Conservation (phyloP, 2,888 invertebrate species). For the Nipponacmea schrenckii region DNA sequence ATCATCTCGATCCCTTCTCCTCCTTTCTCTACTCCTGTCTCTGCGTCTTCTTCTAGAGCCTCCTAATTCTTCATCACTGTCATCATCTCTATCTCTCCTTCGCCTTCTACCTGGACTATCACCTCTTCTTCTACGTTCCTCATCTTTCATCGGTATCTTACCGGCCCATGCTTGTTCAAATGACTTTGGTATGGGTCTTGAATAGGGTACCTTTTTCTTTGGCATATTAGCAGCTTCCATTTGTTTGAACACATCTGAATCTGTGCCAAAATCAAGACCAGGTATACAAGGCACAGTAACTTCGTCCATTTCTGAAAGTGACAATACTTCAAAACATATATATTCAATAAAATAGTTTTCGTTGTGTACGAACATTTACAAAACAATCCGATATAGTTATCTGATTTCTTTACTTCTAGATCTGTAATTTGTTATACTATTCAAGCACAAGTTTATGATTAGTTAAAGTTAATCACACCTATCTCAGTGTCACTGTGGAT, state of each 20-base stretch:
- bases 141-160: slow-evolving; percentile 45
- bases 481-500: background rate
- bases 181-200: slow-evolving; percentile 94
- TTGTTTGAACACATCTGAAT: slow-evolving; percentile 40
- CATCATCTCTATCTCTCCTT: slow-evolving; percentile 12
- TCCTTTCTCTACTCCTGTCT: slow-evolving; percentile 16
- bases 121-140: slow-evolving; percentile 14
- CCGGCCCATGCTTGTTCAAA: slow-evolving; percentile 97
- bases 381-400: too few relatives aligned
- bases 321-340: slow-evolving; percentile 8
- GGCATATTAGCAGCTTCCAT: slow-evolving; percentile 35
- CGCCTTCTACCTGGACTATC: slow-evolving; percentile 10
- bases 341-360: background rate
- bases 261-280: slow-evolving; percentile 59
- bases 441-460: background rate
- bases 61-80: slow-evolving; percentile 26
- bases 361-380: too few relatives aligned
- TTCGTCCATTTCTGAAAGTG: slow-evolving; percentile 31
- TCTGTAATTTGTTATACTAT: background rate
- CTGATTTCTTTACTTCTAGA: too few relatives aligned
- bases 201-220: slow-evolving; percentile 81
- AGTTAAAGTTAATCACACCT: background rate
- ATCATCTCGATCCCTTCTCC: slow-evolving; percentile 13
- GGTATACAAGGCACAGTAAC: slow-evolving; percentile 57
- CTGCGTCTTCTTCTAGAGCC: slow-evolving; percentile 23